These are phyloP conservation scores for Macropodus opercularis DNA, from an alignment of 2,797 vertebrate genomes.

Conservation along the genomic window DNA sequence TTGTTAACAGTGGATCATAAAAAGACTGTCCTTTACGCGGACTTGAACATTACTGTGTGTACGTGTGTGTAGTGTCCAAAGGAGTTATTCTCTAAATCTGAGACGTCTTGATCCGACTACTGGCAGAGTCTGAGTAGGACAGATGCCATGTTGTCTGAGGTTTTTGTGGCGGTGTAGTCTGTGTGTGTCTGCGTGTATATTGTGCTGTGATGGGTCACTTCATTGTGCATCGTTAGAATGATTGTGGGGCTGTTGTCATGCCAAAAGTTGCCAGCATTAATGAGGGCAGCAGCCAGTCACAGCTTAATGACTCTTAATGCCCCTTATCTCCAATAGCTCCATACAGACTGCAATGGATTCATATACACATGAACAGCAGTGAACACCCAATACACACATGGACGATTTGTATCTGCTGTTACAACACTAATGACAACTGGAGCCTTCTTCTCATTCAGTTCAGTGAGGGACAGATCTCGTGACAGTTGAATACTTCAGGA, in stretches of 20 bases:
- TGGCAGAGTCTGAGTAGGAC: neutral
- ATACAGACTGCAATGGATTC: constrained; percentile 46
- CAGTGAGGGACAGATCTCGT: constrained; percentile 27
- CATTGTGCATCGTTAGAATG: constrained; percentile 62
- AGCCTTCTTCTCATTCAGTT: constrained; percentile 4
- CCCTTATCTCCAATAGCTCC: constrained; percentile 64
- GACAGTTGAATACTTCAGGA: constrained; percentile 23
- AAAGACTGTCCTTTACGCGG: constrained; percentile 20
- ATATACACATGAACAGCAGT: constrained; percentile 52
- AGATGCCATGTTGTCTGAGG: constrained; percentile 38
- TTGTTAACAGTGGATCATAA: constrained; percentile 51
- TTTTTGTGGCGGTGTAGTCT: constrained; percentile 40
- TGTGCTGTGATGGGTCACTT: constrained; percentile 66
- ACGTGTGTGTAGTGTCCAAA: too few relatives aligned
- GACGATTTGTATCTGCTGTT: constrained; percentile 1
- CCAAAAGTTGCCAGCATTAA: constrained; percentile 66
- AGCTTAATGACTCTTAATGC: constrained; percentile 71
- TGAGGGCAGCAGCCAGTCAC: constrained; percentile 57
- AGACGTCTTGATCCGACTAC: too few relatives aligned
- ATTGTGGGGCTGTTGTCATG: constrained; percentile 69
- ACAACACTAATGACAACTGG: too few relatives aligned
- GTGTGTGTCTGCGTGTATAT: constrained; percentile 50
- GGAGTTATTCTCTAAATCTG: too few relatives aligned
- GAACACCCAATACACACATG: constrained; percentile 52
- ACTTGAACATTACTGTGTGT: neutral